Percentiles rank a stretch among this genome's conserved stretches.
Evolutionary conservation across 2,888 invertebrate genomes (phyloP).

Genomic region (Lagria hirta): DNA sequence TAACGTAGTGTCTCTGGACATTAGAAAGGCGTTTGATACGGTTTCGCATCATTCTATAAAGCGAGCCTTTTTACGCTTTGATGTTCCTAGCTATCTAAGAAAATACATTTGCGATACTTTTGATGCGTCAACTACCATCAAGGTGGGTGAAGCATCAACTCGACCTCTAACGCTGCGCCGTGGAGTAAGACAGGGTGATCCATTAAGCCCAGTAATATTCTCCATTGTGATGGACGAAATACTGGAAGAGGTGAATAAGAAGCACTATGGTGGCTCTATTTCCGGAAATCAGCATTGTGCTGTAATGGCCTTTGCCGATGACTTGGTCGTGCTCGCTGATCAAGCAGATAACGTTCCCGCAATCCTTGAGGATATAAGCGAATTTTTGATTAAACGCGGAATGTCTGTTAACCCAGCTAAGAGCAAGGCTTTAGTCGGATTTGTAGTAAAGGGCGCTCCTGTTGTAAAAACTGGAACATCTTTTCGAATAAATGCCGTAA

Average conservation of each 20-base stretch:
- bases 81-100: slow-evolving; percentile 7
- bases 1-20: slow-evolving; percentile 27
- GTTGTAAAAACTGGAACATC: neutral
- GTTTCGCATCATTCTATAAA: slow-evolving; percentile 28
- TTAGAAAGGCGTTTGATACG: slow-evolving; percentile 34
- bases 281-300: slow-evolving; percentile 1
- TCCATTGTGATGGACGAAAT: slow-evolving; percentile 25
- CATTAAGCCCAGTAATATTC: slow-evolving; percentile 36
- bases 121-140: slow-evolving; percentile 19
- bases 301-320: too few relatives aligned
- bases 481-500: slow-evolving; percentile 1
- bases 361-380: too few relatives aligned
- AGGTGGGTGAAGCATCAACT: slow-evolving; percentile 12
- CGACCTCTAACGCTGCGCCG: slow-evolving; percentile 29
- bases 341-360: too few relatives aligned
- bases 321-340: too few relatives aligned
- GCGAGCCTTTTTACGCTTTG: slow-evolving; percentile 22
- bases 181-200: slow-evolving; percentile 50
- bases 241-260: slow-evolving; percentile 12
- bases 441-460: neutral
- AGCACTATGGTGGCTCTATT: slow-evolving; percentile 7
- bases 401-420: too few relatives aligned
- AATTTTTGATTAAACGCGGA: too few relatives aligned
- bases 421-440: too few relatives aligned
- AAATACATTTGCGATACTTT: too few relatives aligned